Evolutionary conservation across 2,797 vertebrate genomes (phyloP), one percentile per base, ranked within the genome.

Genomic region (Champsocephalus gunnari): DNA sequence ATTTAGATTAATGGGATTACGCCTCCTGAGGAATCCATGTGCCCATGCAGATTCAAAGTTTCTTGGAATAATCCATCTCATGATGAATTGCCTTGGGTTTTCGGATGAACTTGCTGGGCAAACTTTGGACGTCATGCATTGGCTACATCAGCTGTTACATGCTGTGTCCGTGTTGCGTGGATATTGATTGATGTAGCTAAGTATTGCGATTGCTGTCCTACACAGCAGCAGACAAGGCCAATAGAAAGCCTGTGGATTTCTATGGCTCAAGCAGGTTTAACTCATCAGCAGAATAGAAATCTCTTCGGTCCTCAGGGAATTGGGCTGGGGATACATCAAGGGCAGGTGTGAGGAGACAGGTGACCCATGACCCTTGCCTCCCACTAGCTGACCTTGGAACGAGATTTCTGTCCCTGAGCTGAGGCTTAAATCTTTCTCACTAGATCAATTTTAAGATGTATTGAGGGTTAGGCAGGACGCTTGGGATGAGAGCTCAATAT

Each of bases 381-480:
- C 82, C 71, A 73, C 77, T 68, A 50, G 61, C 86, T 88, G 86
- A 93, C 91, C 91, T 92, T 91, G 89, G 84, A 84, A 83, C n/a
- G 21, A 84, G 84, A 84, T 87, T 88, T 89, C 85, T 80, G 86
- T 91, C 89, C 87, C 28, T 2, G 12, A 76, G 83, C 83, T 77
- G 21, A 48, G 83, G 70, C 86, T 90, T 89, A 87, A 90, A 84
- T 88, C 90, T 83, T 89, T 75, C 59, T 77, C 74, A 73, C 81
- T 75, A 68, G 89, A 93, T 94, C 92, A 91, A 92, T 93, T 71
- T 88, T 82, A 92, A 93, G 93, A 94, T 93, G 88, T 86, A 92
- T 92, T 57, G 89, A 85, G 84, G 89, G 74, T 83, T 83, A 67
- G 76, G 62, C 73, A 74, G 77, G 70, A 82, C 77, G 79, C 86